phyloP scores from a whole-genome alignment of 1,140 invertebrate species.

The Drosophila lacertosa region DNA sequence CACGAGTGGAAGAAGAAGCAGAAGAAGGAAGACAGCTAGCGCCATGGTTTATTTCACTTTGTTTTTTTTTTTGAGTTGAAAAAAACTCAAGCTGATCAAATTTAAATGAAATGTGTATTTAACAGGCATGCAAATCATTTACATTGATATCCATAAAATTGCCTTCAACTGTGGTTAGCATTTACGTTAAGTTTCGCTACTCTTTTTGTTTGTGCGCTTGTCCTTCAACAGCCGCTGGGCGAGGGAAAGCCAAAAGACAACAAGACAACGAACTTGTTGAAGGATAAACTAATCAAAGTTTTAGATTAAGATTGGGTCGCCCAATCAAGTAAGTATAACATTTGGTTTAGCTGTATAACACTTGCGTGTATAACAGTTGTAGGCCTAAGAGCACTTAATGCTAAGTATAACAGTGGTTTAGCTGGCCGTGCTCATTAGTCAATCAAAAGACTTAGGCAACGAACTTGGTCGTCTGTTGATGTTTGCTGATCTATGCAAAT shows the following conservation, averaged over 20 bases:
- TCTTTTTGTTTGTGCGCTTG: slow-evolving; percentile 5
- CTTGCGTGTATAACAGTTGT: background rate
- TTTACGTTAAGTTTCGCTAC: slow-evolving; percentile 27
- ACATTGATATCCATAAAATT: slow-evolving; percentile 53
- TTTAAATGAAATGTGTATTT: slow-evolving; percentile 35
- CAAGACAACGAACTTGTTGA: slow-evolving; percentile 35
- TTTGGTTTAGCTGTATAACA: slow-evolving; percentile 1
- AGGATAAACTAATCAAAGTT: slow-evolving; percentile 24
- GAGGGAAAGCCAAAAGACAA: slow-evolving; percentile 34
- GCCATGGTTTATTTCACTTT: slow-evolving; percentile 19
- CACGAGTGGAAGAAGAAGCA: background rate
- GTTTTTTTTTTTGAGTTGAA: slow-evolving; percentile 5
- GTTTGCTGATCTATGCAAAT: slow-evolving; percentile 64
- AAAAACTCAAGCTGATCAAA: slow-evolving; percentile 12
- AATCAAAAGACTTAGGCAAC: slow-evolving; percentile 54
- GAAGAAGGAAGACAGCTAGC: slow-evolving; percentile 27
- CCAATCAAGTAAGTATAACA: background rate
- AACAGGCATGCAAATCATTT: slow-evolving; percentile 50
- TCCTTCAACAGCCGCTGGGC: slow-evolving; percentile 36
- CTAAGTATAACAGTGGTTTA: slow-evolving; percentile 2
- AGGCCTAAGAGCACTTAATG: background rate
- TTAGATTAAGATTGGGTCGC: too few relatives aligned
- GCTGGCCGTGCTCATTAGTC: slow-evolving; percentile 38
- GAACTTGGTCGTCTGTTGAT: slow-evolving; percentile 43
- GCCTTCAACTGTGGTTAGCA: slow-evolving; percentile 49